These are phyloP conservation scores for Oryzias javanicus DNA, from an alignment of 2,113 vertebrate genomes.

Conservation along the genomic window DNA sequence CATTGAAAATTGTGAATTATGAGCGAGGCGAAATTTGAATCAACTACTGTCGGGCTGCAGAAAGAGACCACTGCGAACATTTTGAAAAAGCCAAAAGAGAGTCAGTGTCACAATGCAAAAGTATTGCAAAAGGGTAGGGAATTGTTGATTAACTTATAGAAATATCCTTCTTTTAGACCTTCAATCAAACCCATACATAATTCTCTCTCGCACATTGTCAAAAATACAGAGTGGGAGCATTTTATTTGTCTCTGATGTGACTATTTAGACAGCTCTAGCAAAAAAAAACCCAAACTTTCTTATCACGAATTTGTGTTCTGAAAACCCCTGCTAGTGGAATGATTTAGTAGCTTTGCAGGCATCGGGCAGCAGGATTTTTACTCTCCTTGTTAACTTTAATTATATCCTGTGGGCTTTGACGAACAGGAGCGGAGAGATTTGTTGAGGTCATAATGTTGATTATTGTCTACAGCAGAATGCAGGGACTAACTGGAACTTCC, in stretches of 20 bases:
- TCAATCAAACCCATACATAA: not conserved
- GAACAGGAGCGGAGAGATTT: not conserved
- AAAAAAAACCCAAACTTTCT: conserved; percentile 18
- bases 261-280: not conserved
- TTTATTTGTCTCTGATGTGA: conserved; percentile 18
- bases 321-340: conserved; percentile 23
- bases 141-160: no score
- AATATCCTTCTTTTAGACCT: not conserved
- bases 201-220: not conserved
- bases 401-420: conserved; percentile 9
- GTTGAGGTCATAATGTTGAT: not conserved
- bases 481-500: not conserved
- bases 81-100: no score
- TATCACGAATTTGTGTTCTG: conserved; percentile 37
- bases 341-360: conserved; percentile 41
- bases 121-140: no score
- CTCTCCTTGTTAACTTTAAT: conserved; percentile 26
- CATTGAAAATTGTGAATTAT: no score
- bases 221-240: conserved; percentile 5
- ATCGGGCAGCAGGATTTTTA: conserved; percentile 8
- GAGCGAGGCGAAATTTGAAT: no score
- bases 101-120: no score
- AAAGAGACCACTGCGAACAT: no score
- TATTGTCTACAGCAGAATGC: conserved; percentile 3
- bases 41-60: no score